Percentiles rank a stretch among this genome's conserved stretches.
These are phyloP conservation scores for Pseudorhombus dupliciocellatus DNA, from an alignment of 2,113 vertebrate species.

Conservation along the genomic window DNA sequence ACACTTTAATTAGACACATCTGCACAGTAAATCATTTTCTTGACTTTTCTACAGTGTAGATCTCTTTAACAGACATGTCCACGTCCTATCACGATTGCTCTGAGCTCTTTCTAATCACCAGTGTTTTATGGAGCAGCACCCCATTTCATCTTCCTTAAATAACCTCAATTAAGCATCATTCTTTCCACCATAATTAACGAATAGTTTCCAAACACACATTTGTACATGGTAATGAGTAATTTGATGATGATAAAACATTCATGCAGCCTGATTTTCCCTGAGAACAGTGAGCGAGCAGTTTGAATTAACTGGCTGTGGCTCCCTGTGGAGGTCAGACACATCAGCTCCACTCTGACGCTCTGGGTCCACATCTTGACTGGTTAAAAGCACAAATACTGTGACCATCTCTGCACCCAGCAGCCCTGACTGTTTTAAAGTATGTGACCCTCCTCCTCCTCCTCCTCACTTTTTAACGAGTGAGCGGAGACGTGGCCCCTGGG, in stretches of 20 bases:
- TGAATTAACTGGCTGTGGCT: constrained; percentile 4
- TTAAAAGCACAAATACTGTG: constrained; percentile 28
- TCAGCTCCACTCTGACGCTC: background rate
- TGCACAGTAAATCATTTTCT: too few species aligned
- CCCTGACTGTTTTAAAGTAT: constrained; percentile 4
- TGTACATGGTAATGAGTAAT: constrained; percentile 48
- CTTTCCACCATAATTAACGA: constrained; percentile 31
- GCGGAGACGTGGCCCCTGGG: constrained; percentile 42
- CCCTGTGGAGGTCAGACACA: background rate
- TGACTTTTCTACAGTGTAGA: too few species aligned
- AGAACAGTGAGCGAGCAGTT: constrained; percentile 14
- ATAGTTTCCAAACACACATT: constrained; percentile 36
- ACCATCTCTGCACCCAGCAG: constrained; percentile 29
- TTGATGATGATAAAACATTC: constrained; percentile 40
- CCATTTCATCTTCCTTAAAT: constrained; percentile 15
- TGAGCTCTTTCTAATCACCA: constrained; percentile 18
- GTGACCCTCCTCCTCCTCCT: constrained; percentile 1
- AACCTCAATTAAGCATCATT: constrained; percentile 25
- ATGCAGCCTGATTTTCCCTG: constrained; percentile 16
- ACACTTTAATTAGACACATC: too few species aligned
- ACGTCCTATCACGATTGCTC: constrained; percentile 15
- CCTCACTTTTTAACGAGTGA: constrained; percentile 47
- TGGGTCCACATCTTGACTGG: constrained; percentile 8
- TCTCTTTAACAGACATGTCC: constrained; percentile 6
- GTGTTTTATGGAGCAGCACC: constrained; percentile 13